These are phyloP conservation scores for Octodonta nipae DNA, from an alignment of 2,888 invertebrate genomes.

Conservation along the genomic window DNA sequence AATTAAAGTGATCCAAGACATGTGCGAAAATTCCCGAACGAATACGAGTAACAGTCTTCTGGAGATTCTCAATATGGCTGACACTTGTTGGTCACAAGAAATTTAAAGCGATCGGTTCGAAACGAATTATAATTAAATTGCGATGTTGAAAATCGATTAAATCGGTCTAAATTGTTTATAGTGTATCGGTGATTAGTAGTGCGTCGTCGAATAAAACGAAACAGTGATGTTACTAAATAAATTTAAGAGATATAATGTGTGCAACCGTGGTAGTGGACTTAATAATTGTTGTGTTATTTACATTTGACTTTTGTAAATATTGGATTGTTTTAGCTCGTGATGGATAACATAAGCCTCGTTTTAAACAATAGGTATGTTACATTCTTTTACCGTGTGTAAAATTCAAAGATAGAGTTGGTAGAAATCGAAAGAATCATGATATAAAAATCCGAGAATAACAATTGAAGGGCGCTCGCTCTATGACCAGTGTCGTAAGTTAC, in stretches of 20 bases:
- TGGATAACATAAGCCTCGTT: slow-evolving; percentile 27
- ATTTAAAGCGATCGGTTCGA: slow-evolving; percentile 24
- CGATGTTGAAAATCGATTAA: too few relatives aligned
- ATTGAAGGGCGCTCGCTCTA: slow-evolving; percentile 14
- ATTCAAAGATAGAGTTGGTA: too few relatives aligned
- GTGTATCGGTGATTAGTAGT: too few relatives aligned
- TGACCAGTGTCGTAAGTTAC: slow-evolving; percentile 22
- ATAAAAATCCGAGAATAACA: slow-evolving; percentile 12
- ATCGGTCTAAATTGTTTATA: too few relatives aligned
- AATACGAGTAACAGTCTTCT: too few relatives aligned
- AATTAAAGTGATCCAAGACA: too few relatives aligned
- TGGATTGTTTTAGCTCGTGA: slow-evolving; percentile 23
- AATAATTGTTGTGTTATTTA: too few relatives aligned
- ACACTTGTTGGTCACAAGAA: slow-evolving; percentile 35
- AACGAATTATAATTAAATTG: too few relatives aligned
- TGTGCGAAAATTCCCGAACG: too few relatives aligned
- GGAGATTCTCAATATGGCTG: slow-evolving; percentile 31
- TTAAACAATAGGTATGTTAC: slow-evolving; percentile 25
- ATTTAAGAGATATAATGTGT: slow-evolving; percentile 25
- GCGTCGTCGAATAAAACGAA: slow-evolving; percentile 8
- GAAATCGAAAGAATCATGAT: slow-evolving; percentile 7
- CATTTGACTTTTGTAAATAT: slow-evolving; percentile 21
- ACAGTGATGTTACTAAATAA: slow-evolving; percentile 25
- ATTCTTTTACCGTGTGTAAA: slow-evolving; percentile 2
- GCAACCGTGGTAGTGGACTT: slow-evolving; percentile 24